Percentiles rank a stretch among this genome's conserved stretches.
Conservation (phyloP, 2,797 vertebrate species). For the Bucorvus abyssinicus region DNA sequence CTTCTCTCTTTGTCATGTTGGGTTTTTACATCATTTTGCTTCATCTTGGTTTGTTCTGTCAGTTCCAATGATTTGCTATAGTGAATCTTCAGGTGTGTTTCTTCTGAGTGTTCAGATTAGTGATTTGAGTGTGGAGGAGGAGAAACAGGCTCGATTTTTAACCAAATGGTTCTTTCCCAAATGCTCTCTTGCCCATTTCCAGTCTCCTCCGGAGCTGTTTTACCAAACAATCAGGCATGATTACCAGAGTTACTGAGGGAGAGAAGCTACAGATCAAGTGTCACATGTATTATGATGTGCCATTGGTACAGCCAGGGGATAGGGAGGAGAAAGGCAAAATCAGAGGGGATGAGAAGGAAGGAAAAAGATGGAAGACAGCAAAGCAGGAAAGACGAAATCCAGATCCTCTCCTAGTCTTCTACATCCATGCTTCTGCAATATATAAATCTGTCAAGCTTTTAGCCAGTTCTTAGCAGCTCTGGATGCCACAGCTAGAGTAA, state of each 20-base stretch:
- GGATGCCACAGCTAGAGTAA: not conserved
- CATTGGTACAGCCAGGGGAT: not conserved
- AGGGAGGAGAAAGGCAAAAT: slow-evolving; percentile 25
- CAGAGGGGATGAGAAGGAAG: not conserved
- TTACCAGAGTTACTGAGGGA: not conserved
- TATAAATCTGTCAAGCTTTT: slow-evolving; percentile 51
- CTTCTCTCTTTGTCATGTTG: not conserved
- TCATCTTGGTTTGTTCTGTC: not conserved
- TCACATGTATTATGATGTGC: not conserved
- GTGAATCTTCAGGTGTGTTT: not conserved
- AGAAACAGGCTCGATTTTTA: not conserved
- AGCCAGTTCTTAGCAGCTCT: not conserved
- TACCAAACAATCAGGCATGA: not conserved
- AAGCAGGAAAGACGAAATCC: slow-evolving; percentile 38
- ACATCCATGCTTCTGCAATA: not conserved
- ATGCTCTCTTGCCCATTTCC: not conserved
- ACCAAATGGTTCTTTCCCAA: not conserved
- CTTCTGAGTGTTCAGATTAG: not conserved
- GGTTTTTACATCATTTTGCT: not conserved
- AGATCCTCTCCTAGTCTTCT: not conserved
- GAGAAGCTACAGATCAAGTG: slow-evolving; percentile 18
- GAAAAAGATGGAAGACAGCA: not conserved
- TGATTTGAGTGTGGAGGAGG: not conserved
- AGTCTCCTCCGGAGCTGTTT: not conserved
- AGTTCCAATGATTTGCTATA: not conserved